Percentiles rank a stretch among this genome's conserved stretches.
These are phyloP conservation scores for Cephus sareptanus DNA, from an alignment of 2,888 invertebrate genomes.

Conservation along the genomic window DNA sequence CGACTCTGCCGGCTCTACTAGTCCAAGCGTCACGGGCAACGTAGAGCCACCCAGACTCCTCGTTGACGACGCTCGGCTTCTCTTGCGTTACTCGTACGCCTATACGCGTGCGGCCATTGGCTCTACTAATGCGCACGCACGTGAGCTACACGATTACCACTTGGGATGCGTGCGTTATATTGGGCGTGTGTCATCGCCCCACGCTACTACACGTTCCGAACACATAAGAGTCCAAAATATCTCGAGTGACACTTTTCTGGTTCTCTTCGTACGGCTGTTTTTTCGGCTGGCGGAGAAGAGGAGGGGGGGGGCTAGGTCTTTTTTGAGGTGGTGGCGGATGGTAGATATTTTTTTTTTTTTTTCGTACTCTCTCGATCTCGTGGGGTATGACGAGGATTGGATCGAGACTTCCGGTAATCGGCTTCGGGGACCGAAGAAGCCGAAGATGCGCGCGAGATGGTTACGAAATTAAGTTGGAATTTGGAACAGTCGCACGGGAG, in stretches of 20 bases:
- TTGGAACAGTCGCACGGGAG: background rate
- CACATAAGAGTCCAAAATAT: slow-evolving; percentile 35
- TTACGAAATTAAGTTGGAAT: background rate
- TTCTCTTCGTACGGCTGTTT: background rate
- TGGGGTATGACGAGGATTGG: background rate
- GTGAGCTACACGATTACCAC: background rate
- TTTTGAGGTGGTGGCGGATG: background rate
- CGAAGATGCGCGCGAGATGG: background rate
- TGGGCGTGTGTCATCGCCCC: slow-evolving; percentile 59
- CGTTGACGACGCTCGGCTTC: background rate
- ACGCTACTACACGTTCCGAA: slow-evolving; percentile 46
- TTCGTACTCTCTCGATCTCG: background rate
- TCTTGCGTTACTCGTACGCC: background rate
- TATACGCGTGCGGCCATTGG: slow-evolving; percentile 16
- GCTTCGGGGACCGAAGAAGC: background rate
- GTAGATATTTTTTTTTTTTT: background rate
- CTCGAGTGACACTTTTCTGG: background rate
- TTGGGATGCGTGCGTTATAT: slow-evolving; percentile 42
- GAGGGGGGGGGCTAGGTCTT: background rate
- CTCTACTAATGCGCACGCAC: slow-evolving; percentile 28
- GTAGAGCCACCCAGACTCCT: background rate
- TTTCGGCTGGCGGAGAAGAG: background rate
- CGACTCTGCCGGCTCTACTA: background rate
- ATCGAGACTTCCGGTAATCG: background rate
- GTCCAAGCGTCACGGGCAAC: background rate